Percentiles rank a stretch among this genome's conserved stretches.
Conservation (phyloP, 2,797 vertebrate genomes). For the Pampus argenteus region DNA sequence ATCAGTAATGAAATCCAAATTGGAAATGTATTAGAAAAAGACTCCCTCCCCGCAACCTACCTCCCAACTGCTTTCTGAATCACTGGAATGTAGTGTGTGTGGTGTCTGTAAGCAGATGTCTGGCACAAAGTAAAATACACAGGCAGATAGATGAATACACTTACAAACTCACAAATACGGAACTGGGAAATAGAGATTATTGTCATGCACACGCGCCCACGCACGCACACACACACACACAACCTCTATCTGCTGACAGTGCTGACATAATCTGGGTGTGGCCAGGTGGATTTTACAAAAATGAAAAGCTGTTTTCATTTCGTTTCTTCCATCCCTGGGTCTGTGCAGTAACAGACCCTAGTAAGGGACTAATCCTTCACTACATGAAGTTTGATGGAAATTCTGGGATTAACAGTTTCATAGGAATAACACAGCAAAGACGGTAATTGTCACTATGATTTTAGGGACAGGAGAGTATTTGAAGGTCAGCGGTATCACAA, state of each 20-base stretch:
- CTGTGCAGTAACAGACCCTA: conserved; percentile 29
- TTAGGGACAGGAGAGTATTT: conserved; percentile 14
- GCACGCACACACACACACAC: not conserved
- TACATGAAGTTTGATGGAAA: conserved; percentile 46
- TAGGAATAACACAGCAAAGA: conserved; percentile 22
- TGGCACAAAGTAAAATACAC: conserved; percentile 23
- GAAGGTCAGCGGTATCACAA: conserved; percentile 42
- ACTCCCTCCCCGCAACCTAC: conserved; percentile 4
- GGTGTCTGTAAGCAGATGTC: conserved; percentile 17
- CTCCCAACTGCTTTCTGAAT: conserved; percentile 28
- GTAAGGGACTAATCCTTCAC: conserved; percentile 52
- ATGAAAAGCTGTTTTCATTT: conserved; percentile 51
- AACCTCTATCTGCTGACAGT: conserved; percentile 6
- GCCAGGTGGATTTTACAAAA: conserved; percentile 51
- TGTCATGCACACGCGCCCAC: not conserved
- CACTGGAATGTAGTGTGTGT: conserved; percentile 31
- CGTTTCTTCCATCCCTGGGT: conserved; percentile 8
- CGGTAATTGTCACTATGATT: conserved; percentile 17
- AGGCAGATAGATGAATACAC: conserved; percentile 2
- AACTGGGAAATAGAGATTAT: conserved; percentile 8
- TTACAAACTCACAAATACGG: conserved; percentile 17
- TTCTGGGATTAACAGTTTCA: conserved; percentile 58
- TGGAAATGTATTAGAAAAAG: conserved; percentile 34
- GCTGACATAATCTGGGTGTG: conserved; percentile 34
- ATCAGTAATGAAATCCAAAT: conserved; percentile 59